Evolutionary conservation across 2,113 vertebrate genomes (phyloP).

Genomic region (Sialia sialis): DNA sequence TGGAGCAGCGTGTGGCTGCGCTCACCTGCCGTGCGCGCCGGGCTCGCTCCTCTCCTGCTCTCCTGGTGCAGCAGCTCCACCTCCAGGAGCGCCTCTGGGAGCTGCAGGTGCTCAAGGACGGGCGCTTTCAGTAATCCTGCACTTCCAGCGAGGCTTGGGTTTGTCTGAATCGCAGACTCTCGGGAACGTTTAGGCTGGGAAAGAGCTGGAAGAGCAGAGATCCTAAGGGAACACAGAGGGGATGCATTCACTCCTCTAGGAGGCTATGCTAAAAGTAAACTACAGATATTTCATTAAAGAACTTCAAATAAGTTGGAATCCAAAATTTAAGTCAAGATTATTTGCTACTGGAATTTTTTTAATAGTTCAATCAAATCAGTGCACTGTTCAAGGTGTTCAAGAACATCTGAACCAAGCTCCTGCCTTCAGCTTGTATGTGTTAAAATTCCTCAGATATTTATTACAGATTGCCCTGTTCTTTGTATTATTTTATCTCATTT

Average conservation of each 20-base stretch:
- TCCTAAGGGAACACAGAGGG: rapidly evolving
- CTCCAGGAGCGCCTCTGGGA: background rate
- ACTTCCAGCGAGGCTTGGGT: background rate
- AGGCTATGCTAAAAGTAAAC: background rate
- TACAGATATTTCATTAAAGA: background rate
- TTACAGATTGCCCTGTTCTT: background rate
- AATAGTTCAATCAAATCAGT: background rate
- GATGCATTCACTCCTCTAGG: rapidly evolving
- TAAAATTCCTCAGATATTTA: background rate
- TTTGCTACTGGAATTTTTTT: background rate
- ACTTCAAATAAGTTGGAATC: background rate
- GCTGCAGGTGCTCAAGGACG: background rate
- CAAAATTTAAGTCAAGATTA: background rate
- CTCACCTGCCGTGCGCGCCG: background rate
- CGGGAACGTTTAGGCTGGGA: background rate
- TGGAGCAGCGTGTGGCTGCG: background rate
- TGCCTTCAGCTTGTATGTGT: background rate
- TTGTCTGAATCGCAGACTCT: background rate
- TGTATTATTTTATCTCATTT: rapidly evolving
- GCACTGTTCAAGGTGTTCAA: background rate
- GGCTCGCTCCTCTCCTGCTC: background rate
- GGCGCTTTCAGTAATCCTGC: rapidly evolving
- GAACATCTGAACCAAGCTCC: background rate
- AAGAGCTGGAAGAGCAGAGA: background rate
- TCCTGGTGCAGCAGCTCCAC: background rate